These are phyloP conservation scores for Tautogolabrus adspersus DNA, from an alignment of 2,113 vertebrate genomes.

Conservation along the genomic window DNA sequence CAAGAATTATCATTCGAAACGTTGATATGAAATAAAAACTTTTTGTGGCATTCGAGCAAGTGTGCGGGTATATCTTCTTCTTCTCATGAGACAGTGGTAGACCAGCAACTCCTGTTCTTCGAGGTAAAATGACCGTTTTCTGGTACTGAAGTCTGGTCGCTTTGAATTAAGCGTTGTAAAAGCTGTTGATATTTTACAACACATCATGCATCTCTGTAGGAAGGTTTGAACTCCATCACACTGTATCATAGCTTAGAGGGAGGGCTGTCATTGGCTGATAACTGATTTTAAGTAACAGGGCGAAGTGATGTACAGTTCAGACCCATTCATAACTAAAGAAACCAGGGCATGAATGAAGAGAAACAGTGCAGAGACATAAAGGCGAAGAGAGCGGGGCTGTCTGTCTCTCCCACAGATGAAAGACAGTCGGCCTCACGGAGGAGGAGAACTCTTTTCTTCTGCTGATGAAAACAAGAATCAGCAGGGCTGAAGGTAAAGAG, in stretches of 20 bases:
- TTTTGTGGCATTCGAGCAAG: too few species aligned
- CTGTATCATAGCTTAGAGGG: neutral
- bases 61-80: too few species aligned
- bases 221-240: neutral
- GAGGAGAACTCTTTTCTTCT: constrained; percentile 82
- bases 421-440: constrained; percentile 73
- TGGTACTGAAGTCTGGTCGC: too few species aligned
- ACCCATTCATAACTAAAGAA: constrained; percentile 63
- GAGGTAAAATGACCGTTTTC: too few species aligned
- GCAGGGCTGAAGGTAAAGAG: constrained; percentile 79
- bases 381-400: constrained; percentile 64
- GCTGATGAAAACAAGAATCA: constrained; percentile 85
- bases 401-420: constrained; percentile 79
- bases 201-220: neutral
- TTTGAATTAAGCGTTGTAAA: too few species aligned
- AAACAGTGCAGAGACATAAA: constrained; percentile 74
- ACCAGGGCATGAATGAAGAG: constrained; percentile 59
- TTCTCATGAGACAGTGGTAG: neutral
- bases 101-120: too few species aligned
- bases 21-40: too few species aligned
- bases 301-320: neutral
- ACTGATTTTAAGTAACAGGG: constrained; percentile 21
- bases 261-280: constrained; percentile 4
- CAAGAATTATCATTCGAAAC: too few species aligned
- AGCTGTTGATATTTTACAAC: too few species aligned